These are phyloP conservation scores for Callopanchax toddi DNA, from an alignment of 2,113 vertebrate genomes.

Conservation along the genomic window DNA sequence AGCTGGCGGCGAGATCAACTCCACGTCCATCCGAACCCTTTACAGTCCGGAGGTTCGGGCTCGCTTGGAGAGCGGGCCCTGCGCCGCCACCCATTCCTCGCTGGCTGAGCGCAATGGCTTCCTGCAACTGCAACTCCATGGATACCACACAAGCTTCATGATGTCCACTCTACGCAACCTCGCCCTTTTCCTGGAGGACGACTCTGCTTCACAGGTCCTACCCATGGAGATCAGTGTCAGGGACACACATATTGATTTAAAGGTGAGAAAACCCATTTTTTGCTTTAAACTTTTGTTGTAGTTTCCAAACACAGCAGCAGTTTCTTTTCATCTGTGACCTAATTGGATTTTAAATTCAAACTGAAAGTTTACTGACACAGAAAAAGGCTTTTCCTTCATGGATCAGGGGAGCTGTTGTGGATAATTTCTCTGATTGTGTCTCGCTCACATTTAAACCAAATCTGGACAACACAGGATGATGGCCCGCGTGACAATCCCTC, in stretches of 20 bases:
- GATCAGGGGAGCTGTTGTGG: too few species aligned
- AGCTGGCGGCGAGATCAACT: slow-evolving; percentile 27
- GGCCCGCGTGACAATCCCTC: slow-evolving; percentile 81
- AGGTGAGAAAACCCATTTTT: slow-evolving; percentile 78
- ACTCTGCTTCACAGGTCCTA: slow-evolving; percentile 88
- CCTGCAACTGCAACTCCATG: slow-evolving; percentile 90
- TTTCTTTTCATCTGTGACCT: slow-evolving; percentile 27
- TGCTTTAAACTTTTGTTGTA: not conserved
- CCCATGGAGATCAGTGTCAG: slow-evolving; percentile 95
- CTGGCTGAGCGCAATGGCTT: slow-evolving; percentile 94
- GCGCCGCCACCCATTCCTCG: slow-evolving; percentile 86
- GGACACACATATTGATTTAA: slow-evolving; percentile 89
- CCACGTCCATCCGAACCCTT: not conserved
- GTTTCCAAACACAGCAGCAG: not conserved
- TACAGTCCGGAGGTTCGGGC: slow-evolving; percentile 85
- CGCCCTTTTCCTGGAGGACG: slow-evolving; percentile 92
- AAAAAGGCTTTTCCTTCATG: not conserved
- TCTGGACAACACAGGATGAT: slow-evolving; percentile 83
- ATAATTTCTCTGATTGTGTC: not conserved
- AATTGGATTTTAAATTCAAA: slow-evolving; percentile 49
- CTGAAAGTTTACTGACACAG: slow-evolving; percentile 9
- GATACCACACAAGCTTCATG: slow-evolving; percentile 90
- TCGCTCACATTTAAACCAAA: not conserved
- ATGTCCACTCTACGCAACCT: slow-evolving; percentile 92
- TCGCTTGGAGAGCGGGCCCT: slow-evolving; percentile 90